These are phyloP conservation scores for Chrysomallon squamiferum DNA, from an alignment of 1,140 invertebrate species.

Conservation along the genomic window DNA sequence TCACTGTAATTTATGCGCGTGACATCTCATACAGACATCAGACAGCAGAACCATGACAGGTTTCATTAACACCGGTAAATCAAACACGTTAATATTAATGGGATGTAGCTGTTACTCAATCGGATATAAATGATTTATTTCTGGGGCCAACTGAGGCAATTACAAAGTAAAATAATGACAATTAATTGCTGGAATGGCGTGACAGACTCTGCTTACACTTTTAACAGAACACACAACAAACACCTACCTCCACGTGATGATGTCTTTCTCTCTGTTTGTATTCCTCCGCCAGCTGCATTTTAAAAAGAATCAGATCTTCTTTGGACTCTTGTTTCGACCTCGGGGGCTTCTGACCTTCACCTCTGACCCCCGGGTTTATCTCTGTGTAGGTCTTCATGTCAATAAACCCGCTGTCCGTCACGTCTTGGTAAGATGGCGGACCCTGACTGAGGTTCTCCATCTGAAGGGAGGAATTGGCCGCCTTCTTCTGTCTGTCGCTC, in stretches of 20 bases:
- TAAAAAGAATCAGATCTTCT: background rate
- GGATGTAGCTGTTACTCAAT: too few species aligned
- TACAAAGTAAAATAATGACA: too few species aligned
- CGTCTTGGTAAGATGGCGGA: background rate
- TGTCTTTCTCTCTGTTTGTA: background rate
- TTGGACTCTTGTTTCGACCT: background rate
- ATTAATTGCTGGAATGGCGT: too few species aligned
- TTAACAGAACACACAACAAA: too few species aligned
- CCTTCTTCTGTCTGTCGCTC: slow-evolving; percentile 2
- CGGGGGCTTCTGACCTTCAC: background rate
- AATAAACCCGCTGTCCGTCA: background rate
- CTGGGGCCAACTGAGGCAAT: too few species aligned
- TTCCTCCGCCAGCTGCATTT: slow-evolving; percentile 2
- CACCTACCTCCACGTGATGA: background rate
- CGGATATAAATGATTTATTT: too few species aligned
- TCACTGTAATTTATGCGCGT: too few species aligned
- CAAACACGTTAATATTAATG: too few species aligned
- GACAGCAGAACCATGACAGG: too few species aligned
- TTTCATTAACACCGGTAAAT: too few species aligned
- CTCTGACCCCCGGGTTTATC: background rate
- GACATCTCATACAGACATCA: too few species aligned
- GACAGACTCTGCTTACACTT: too few species aligned
- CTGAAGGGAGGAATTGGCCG: background rate
- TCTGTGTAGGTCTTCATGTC: background rate
- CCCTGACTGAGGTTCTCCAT: background rate